Conservation (phyloP, 2,113 vertebrate genomes). For the Lanius collurio region DNA sequence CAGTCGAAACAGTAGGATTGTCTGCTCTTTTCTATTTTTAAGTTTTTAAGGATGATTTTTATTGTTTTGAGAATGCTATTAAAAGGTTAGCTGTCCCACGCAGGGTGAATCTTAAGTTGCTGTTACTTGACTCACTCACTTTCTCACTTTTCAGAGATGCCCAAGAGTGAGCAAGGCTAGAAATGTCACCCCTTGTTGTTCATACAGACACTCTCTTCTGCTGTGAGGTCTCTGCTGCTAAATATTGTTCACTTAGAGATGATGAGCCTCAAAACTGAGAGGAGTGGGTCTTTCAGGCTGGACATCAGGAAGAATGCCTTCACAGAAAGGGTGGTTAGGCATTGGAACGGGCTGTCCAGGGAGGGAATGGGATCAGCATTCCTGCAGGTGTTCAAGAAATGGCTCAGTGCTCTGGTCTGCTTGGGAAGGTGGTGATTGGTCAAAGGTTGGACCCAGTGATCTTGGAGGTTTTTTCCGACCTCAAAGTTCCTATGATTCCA, state of each 20-base stretch:
- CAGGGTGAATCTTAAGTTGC: background rate
- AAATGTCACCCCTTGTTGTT: background rate
- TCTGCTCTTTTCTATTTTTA: background rate
- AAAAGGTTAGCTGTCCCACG: background rate
- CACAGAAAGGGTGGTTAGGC: background rate
- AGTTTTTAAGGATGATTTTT: background rate
- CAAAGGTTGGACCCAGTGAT: background rate
- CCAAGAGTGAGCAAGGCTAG: background rate
- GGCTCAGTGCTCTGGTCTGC: background rate
- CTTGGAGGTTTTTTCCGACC: background rate
- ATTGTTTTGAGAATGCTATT: background rate
- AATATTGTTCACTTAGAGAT: background rate
- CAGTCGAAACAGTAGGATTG: background rate
- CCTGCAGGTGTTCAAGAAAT: background rate
- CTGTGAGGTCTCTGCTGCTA: background rate
- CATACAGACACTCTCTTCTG: background rate
- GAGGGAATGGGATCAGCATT: background rate
- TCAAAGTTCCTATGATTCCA: background rate
- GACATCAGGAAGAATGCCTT: background rate
- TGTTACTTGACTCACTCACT: background rate
- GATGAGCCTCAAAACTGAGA: background rate
- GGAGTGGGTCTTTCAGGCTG: background rate
- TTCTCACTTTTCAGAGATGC: background rate
- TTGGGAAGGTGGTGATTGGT: background rate
- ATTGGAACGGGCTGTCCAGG: background rate